phyloP scores from a whole-genome alignment of 2,113 vertebrate species.

The Lophotis ruficrista region DNA sequence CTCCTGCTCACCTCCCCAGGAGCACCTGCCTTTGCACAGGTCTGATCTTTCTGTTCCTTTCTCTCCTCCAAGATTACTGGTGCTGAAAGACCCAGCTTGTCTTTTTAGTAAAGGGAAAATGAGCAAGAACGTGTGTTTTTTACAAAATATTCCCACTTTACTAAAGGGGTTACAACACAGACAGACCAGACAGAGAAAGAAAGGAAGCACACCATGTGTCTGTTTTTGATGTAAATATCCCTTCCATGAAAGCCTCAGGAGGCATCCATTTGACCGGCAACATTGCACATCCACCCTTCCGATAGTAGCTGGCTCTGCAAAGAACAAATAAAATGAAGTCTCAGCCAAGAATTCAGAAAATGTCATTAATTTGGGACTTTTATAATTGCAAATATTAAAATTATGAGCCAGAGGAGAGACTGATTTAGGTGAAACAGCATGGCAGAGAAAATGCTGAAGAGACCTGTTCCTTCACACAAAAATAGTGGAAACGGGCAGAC shows the following conservation, averaged over 20 bases:
- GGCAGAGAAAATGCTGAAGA: background rate
- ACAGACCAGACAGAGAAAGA: background rate
- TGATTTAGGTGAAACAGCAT: background rate
- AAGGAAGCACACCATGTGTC: constrained; percentile 88
- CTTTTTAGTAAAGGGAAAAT: background rate
- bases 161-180: background rate
- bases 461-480: background rate
- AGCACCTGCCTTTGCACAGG: background rate
- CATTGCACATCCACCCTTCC: constrained; percentile 98
- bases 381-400: background rate
- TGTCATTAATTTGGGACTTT: background rate
- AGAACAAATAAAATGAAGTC: background rate
- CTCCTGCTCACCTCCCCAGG: background rate
- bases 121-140: background rate
- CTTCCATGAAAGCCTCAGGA: constrained; percentile 99
- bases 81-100: background rate
- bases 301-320: constrained; percentile 95
- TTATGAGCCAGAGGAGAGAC: background rate
- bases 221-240: constrained; percentile 99
- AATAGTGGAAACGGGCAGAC: background rate
- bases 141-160: background rate
- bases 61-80: background rate
- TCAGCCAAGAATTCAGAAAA: background rate
- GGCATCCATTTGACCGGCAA: constrained; percentile 99
- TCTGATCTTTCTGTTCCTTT: background rate